phyloP scores from a whole-genome alignment of 23 tunicate genomes.

The Clavelina lepadiformis region DNA sequence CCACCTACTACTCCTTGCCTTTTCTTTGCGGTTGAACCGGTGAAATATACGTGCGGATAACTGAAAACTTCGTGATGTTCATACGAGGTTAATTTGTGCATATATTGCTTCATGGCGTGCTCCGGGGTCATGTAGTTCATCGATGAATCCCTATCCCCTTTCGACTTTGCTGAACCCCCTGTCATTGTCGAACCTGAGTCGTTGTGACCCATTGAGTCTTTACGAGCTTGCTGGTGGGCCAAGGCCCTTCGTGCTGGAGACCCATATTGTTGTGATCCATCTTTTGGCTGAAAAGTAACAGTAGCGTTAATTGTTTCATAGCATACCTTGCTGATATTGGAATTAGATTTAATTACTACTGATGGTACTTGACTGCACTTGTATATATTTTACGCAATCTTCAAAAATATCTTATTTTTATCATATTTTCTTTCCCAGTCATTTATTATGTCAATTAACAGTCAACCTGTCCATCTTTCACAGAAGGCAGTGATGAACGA shows the following conservation, averaged over 20 bases:
- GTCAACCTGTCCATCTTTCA: constrained; percentile 34
- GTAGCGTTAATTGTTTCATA: too few relatives aligned
- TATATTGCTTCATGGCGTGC: constrained; percentile 95
- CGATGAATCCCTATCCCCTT: constrained; percentile 18
- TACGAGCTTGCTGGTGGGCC: constrained; percentile 30
- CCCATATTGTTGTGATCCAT: constrained; percentile 2
- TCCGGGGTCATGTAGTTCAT: constrained; percentile 75
- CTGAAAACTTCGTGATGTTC: constrained; percentile 98
- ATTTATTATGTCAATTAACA: too few relatives aligned
- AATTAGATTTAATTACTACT: not conserved
- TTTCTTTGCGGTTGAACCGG: constrained; percentile 83
- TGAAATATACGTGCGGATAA: constrained; percentile 82
- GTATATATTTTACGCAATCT: too few relatives aligned
- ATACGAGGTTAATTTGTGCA: constrained; percentile 90
- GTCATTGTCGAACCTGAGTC: constrained; percentile 49
- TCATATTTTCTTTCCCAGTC: too few relatives aligned
- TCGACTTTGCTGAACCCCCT: constrained; percentile 68
- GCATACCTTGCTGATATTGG: not conserved
- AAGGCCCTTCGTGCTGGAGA: constrained; percentile 65
- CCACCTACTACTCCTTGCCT: constrained; percentile 83
- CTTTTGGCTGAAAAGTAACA: constrained; percentile 22
- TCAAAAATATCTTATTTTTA: too few relatives aligned
- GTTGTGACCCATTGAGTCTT: constrained; percentile 18
- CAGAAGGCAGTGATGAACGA: constrained; percentile 52
- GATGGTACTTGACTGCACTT: not conserved